Base-by-base conservation (phyloP, 2,888 invertebrate genomes). In the Drosophila diplacantha region DNA sequence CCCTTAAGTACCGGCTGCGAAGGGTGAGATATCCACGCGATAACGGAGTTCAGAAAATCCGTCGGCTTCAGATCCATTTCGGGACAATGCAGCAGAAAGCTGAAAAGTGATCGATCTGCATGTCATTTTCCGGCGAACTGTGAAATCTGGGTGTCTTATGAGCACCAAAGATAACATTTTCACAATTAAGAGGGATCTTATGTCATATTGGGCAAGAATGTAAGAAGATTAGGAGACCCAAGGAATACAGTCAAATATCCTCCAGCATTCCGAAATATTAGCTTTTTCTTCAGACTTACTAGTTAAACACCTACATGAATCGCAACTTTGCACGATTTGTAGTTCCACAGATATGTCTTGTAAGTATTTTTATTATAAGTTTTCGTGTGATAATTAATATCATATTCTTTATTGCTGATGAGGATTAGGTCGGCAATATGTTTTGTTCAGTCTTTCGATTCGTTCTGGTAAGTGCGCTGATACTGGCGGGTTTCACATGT, bases 1-100 rank as follows among this genome's bases (percentile, higher is more conserved):
- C 29, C 41, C 34, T 29, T 2, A 22, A n/a, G 35, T 20, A 12
- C 37, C 22, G 58, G 32, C 58, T 20, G 49, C 38, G 26, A 38
- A 47, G 34, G 62, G 49, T 50, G 35, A 62, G 41, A 35, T 35
- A 50, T 62, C 34, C 38, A 22, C 7, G 31, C 47, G 39, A 62
- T 62, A 62, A 35, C 34, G 9, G 50, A 22, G 29, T 35, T n/a
- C 12, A 20, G 22, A 29, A 50, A 44, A 51, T 51, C 39, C 38
- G 22, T 16, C 14, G 24, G 32, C 38, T n/a, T 24, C 2, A 32
- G 39, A 39, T 32, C 38, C 38, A 3, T 8, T n/a, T 24, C 7
- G 18, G 24, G 38, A 60, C 39, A 62, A 60, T 29, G 38, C 38
- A 29, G 9, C 12, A 2, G 37, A 44, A 44, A 43, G 44, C 37